Conservation (phyloP, 1,140 invertebrate genomes). For the Tenebrio molitor region DNA sequence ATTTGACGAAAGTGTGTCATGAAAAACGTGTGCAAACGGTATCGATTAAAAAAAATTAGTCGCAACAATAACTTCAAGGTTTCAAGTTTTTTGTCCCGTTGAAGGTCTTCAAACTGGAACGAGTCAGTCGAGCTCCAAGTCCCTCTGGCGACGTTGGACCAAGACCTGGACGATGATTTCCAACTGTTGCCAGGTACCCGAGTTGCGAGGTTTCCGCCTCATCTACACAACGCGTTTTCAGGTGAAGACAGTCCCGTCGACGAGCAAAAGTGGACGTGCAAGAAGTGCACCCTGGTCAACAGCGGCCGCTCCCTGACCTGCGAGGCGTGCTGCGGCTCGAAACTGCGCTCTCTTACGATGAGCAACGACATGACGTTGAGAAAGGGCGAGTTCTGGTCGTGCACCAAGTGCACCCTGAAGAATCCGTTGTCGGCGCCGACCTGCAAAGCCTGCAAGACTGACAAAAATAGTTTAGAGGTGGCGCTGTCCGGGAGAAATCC, state of each 20-base stretch:
- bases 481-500: conserved; percentile 63
- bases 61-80: no score
- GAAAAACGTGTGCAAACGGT: no score
- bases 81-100: not conserved
- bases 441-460: conserved; percentile 83
- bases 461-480: conserved; percentile 55
- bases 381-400: conserved; percentile 85
- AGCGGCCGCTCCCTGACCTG: conserved; percentile 77
- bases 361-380: conserved; percentile 77
- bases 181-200: conserved; percentile 66
- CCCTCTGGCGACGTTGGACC: conserved; percentile 67
- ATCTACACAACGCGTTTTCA: no score
- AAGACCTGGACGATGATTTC: conserved; percentile 69
- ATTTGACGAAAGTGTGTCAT: no score
- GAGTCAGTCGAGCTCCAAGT: conserved; percentile 58
- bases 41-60: no score
- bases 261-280: conserved; percentile 84
- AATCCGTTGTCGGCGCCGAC: conserved; percentile 79
- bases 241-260: conserved; percentile 47
- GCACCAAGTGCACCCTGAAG: conserved; percentile 84
- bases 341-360: conserved; percentile 76
- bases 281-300: conserved; percentile 90
- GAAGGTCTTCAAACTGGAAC: conserved; percentile 60
- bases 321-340: conserved; percentile 86
- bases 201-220: no score